These are phyloP conservation scores for Diorhabda carinulata DNA, from an alignment of 1,140 invertebrate species.

Conservation along the genomic window DNA sequence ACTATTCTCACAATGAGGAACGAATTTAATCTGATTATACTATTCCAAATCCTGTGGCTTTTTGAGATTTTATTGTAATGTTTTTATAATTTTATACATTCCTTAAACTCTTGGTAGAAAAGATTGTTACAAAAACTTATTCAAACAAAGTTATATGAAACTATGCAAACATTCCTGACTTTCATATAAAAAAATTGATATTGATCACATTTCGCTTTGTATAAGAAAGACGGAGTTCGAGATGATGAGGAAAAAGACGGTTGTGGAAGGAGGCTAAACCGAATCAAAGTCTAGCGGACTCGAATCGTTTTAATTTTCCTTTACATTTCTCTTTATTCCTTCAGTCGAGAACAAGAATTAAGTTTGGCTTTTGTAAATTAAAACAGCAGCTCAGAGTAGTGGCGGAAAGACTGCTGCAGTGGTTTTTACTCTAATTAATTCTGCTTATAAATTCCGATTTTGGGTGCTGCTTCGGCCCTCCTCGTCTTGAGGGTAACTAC, in stretches of 20 bases:
- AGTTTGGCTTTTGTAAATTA: conserved; percentile 54
- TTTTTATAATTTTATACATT: no score
- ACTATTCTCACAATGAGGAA: no score
- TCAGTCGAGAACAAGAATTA: conserved; percentile 51
- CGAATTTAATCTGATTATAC: no score
- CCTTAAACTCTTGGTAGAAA: no score
- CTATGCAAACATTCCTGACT: no score
- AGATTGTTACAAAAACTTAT: no score
- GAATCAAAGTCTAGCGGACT: conserved; percentile 47
- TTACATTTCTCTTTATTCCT: conserved; percentile 52
- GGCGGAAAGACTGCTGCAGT: conserved; percentile 43
- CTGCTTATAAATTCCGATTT: conserved; percentile 53
- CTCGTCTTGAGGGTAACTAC: conserved; percentile 12
- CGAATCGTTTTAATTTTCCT: conserved; percentile 53
- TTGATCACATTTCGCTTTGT: neutral
- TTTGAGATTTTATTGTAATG: no score
- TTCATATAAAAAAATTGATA: no score
- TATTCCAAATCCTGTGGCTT: no score
- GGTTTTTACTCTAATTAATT: conserved; percentile 53
- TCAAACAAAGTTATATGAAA: no score
- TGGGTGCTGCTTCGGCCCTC: conserved; percentile 21
- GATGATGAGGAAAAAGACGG: conserved; percentile 30
- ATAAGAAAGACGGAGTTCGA: neutral
- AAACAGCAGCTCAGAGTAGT: conserved; percentile 47
- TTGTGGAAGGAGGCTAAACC: conserved; percentile 43